phyloP scores from a whole-genome alignment of 2,888 invertebrate genomes.

The Drosophila leonis region DNA sequence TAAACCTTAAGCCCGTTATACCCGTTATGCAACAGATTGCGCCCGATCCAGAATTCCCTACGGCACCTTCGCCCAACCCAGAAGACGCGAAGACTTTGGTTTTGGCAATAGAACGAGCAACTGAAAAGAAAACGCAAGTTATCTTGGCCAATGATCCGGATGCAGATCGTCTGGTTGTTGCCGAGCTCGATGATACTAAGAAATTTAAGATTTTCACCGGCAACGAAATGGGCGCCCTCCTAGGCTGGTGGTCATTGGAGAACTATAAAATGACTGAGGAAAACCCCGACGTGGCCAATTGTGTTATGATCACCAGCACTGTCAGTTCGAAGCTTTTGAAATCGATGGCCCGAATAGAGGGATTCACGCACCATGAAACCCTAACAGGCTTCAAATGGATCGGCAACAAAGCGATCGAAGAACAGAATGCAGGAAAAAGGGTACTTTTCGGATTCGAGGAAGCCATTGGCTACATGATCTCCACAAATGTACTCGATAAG shows the following conservation, averaged over 20 bases:
- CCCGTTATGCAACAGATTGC: conserved; percentile 89
- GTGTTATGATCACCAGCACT: conserved; percentile 95
- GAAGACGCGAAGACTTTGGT: conserved; percentile 95
- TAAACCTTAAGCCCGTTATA: conserved; percentile 88
- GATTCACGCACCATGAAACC: conserved; percentile 93
- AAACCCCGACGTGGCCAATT: conserved; percentile 86
- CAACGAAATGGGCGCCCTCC: conserved; percentile 96
- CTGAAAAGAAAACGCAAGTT: conserved; percentile 88
- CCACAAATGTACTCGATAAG: conserved; percentile 94
- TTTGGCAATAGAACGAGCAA: conserved; percentile 92
- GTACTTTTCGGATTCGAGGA: conserved; percentile 99
- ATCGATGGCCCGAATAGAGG: conserved; percentile 92
- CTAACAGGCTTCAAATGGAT: conserved; percentile 99
- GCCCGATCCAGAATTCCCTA: conserved; percentile 98
- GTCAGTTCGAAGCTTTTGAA: conserved; percentile 98
- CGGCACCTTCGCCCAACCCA: conserved; percentile 98
- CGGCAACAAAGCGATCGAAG: conserved; percentile 93
- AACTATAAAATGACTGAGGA: conserved; percentile 86
- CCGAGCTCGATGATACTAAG: conserved; percentile 89
- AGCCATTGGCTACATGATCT: conserved; percentile 99
- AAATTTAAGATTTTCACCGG: conserved; percentile 89
- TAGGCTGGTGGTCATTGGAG: conserved; percentile 97
- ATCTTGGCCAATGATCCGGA: conserved; percentile 99
- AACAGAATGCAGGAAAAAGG: conserved; percentile 89
- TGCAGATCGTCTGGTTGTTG: conserved; percentile 97